Conservation (phyloP, 2,113 vertebrate genomes). For the Hydrolagus affinis region DNA sequence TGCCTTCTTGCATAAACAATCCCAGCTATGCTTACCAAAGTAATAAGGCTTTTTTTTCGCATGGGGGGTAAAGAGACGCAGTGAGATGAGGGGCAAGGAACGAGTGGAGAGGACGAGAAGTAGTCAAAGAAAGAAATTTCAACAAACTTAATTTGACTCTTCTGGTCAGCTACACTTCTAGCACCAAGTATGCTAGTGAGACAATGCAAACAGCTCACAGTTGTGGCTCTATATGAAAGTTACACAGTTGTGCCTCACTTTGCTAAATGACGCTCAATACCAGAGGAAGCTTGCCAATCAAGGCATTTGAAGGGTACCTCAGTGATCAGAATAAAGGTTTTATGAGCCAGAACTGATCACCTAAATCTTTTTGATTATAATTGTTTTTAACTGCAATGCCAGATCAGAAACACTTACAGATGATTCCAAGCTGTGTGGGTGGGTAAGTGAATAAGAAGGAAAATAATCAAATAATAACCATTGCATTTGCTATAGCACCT, state of each 20-base stretch:
- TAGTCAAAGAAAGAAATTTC: conserved; percentile 42
- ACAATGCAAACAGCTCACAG: neutral
- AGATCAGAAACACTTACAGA: no score
- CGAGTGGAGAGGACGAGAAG: neutral
- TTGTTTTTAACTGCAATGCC: no score
- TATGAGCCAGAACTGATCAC: neutral
- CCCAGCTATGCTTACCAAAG: conserved; percentile 46
- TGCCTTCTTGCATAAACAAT: conserved; percentile 48
- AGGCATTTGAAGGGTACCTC: neutral
- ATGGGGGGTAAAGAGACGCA: conserved; percentile 36
- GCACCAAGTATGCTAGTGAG: neutral
- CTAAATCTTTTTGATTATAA: neutral
- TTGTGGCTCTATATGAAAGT: no score
- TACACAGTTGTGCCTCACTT: neutral
- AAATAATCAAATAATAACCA: no score
- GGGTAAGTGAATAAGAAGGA: no score
- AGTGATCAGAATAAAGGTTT: neutral
- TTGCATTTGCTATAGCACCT: no score
- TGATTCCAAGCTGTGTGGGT: no score
- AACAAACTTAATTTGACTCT: conserved; percentile 45
- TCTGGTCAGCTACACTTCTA: conserved; percentile 32
- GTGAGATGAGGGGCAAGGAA: conserved; percentile 29
- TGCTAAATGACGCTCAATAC: neutral
- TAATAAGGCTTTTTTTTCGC: conserved; percentile 46
- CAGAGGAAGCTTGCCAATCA: neutral